Base-by-base conservation (phyloP, 2,888 invertebrate species). In the Fabriciana adippe region DNA sequence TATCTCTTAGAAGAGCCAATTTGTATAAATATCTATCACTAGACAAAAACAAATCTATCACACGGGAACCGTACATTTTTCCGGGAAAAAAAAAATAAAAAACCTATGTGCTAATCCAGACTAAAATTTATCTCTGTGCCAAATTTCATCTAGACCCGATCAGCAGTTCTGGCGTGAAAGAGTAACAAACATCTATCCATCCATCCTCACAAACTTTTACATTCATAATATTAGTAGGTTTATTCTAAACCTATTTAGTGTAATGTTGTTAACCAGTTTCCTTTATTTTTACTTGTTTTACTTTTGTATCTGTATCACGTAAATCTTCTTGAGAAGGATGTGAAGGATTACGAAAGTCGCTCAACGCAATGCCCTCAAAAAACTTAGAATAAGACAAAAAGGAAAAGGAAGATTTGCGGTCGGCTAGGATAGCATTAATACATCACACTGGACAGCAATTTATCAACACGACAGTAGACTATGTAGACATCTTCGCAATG, bases 401-500 rank as follows among this genome's bases (percentile, higher is more conserved):
- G 67, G 47, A 59, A 54, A 65, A 57, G 16, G 54, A 61, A 65
- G 53, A 57, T 66, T 66, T 54, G 64, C 54, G 55, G 54, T 55
- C 55, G 55, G 64, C 55, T 51, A n/a, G 60, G 64, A 48, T 59
- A 47, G 64, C 59, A 69, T 71, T 69, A 69, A 71, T 71, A 69
- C 47, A 67, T 67, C 67, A 67, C 57, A 11, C 57, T 41, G 62
- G 62, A 67, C 69, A 55, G 45, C 56, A 66, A 70, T 70, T 70
- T 70, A 70, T 70, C 67, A 70, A 61, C 51, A 47, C 53, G 64
- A 70, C 70, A 65, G 64, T 67, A 64, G 64, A 67, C 64, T 18
- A 51, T 51, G 60, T 61, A 64, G 60, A 64, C 68, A 64, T 41
- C 51, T 18, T 61, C 60, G 60, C 35, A 61, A 61, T 61, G 50